Base-by-base conservation (phyloP, 1,140 invertebrate species). In the Maconellicoccus hirsutus region DNA sequence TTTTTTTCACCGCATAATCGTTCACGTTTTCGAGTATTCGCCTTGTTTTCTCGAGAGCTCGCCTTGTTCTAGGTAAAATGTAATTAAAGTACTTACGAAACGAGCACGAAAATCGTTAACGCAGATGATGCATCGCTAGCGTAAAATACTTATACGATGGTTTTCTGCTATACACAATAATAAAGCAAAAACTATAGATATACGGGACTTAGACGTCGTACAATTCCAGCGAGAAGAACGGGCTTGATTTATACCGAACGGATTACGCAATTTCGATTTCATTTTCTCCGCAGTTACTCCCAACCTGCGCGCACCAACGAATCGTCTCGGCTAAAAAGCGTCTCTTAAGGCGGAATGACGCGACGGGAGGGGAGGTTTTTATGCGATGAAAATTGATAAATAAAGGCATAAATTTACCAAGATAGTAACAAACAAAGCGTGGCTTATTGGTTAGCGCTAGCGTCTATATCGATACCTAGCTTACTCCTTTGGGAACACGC, bases 361-460 rank as follows among this genome's bases (percentile, higher is more conserved):
- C n/a, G 42, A 52, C 6, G n/a, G 16, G 6, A 3, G 42, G 16
- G n/a, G 10, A 14, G 42, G 6, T 52, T 52, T 52, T 52, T 52
- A 52, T 19, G 42, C 42, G 42, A 52, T 52, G 42, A 52, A 52
- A 52, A 52, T 52, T 52, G 42, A 52, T 52, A 52, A 52, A 52
- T 52, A 52, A 52, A 52, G 42, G n/a, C 12, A 19, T 52, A 52
- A 52, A 52, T 52, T 52, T 52, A 52, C 42, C 12, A 52, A 6
- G 16, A 16, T 52, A 12, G 3, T 33, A 12, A 12, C 4, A 33
- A 33, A 33, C 12, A 33, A 33, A 33, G 29, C 29, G 29, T 12
- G 29, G 29, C 29, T 33, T 33, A 33, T 33, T 33, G 29, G 29
- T 33, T 33, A 33, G 12, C 29, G 4, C 12, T 6, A 3, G 29